Conservation (phyloP, 2,888 invertebrate genomes). For the Chloroclystis v-ata region DNA sequence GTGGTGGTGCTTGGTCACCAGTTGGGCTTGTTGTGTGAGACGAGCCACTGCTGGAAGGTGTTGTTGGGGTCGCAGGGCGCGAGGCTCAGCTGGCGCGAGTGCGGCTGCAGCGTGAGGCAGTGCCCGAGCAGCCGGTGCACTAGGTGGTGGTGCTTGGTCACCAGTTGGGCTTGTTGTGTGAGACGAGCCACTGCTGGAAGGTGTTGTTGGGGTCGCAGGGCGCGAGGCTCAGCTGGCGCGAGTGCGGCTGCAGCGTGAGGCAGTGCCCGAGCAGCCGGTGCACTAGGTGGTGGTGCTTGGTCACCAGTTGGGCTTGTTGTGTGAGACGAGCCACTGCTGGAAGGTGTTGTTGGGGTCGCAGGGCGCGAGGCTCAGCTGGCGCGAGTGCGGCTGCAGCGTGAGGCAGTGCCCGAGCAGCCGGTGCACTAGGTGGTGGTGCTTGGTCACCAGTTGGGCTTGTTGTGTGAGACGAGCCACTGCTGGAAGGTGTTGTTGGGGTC, state of each 20-base stretch:
- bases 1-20: slow-evolving; percentile 82
- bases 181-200: slow-evolving; percentile 92
- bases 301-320: too few species aligned
- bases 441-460: too few species aligned
- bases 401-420: too few species aligned
- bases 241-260: slow-evolving; percentile 89
- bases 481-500: too few species aligned
- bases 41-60: slow-evolving; percentile 92
- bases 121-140: slow-evolving; percentile 87
- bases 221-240: slow-evolving; percentile 85
- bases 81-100: slow-evolving; percentile 85
- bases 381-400: too few species aligned
- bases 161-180: slow-evolving; percentile 50
- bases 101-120: slow-evolving; percentile 91
- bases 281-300: slow-evolving; percentile 82
- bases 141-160: slow-evolving; percentile 82
- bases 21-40: slow-evolving; percentile 67
- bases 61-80: slow-evolving; percentile 91
- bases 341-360: too few species aligned
- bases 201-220: slow-evolving; percentile 91
- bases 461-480: too few species aligned
- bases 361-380: too few species aligned
- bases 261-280: slow-evolving; percentile 89
- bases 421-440: too few species aligned
- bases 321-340: too few species aligned